Evolutionary conservation across 2,797 vertebrate species (phyloP).

Genomic region (Lepidocolaptes lacrymiger): DNA sequence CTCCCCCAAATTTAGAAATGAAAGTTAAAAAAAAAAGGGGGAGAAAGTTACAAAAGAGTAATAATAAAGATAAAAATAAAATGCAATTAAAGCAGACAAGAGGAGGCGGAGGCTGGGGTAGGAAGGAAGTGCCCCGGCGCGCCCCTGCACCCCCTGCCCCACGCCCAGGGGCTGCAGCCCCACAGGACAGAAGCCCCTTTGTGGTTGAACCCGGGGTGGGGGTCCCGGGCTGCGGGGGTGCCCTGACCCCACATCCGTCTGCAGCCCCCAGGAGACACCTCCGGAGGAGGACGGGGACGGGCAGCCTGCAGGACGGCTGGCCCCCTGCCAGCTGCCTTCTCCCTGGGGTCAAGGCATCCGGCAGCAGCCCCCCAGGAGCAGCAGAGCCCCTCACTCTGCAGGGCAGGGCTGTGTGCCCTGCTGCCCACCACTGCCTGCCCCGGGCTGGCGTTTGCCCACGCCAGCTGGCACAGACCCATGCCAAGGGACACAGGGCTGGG

Average conservation of each 20-base stretch:
- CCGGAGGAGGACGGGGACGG: rapidly evolving
- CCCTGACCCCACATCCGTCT: not conserved
- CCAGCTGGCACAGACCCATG: not conserved
- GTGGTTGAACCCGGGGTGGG: not conserved
- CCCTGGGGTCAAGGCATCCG: not conserved
- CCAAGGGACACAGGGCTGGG: not conserved
- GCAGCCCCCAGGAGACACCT: not conserved
- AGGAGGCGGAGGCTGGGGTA: not conserved
- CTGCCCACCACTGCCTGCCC: not conserved
- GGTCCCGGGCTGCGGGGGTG: not conserved
- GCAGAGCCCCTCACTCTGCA: rapidly evolving
- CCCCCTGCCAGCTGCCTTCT: not conserved
- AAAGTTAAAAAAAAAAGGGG: not conserved
- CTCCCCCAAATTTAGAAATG: not conserved
- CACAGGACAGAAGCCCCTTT: constrained; percentile 11
- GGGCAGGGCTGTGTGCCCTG: not conserved
- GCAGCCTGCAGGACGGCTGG: not conserved
- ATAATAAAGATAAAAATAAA: not conserved
- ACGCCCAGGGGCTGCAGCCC: not conserved
- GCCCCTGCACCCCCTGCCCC: not conserved
- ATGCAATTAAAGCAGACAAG: not conserved
- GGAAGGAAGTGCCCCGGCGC: not conserved
- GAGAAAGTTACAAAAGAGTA: not conserved
- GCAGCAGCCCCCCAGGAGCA: not conserved
- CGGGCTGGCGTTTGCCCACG: rapidly evolving